Base-by-base conservation (phyloP, 2,113 vertebrate species). In the Bubo blakistoni region DNA sequence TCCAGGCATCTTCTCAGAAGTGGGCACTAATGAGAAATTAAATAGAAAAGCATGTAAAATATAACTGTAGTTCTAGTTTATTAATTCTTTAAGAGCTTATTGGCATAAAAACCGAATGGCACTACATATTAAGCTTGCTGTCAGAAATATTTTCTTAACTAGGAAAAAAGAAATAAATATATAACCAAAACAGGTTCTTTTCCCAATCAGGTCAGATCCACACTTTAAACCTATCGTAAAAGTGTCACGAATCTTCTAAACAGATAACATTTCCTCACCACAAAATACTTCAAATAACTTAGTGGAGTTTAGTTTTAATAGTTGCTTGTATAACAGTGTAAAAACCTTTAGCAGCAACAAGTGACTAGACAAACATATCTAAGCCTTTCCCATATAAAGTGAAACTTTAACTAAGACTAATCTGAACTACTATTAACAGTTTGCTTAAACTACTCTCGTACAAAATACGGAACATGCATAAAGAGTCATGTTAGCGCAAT, bases 1-100 rank as follows among this genome's bases (percentile, higher is more conserved):
- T 95, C 98, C 98, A 18, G 98, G 98, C 13, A 99, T 98, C 95
- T 99, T 99, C 70, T 98, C 90, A 63, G 98, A 98, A 15, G 97
- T 80, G 6, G 99, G 98, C 52, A 99, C 99, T 99, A 86, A 87
- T 62, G 15, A 57, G 36, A 58, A 74, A 59, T 88, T 5, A 94
- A 59, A 88, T 7, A 77, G 30, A 88, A 83, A 92, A 70, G 3
- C 26, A 82, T 14, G 7, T 47, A 59, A 96, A 79, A 36, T 67
- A 86, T 27, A 88, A 70, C 19, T 58, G 15, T 30, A 76, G 61
- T 66, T 87, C 36, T 25, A 57, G 19, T 76, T 71, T 67, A 71
- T 49, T 59, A 82, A 44, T 65, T 80, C n/a, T 69, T 15, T 34
- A 81, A 62, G 22, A 86, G 16, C 4, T 25, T 69, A 47, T 42